Conservation (phyloP, 2,113 vertebrate genomes). For the Nanorana parkeri region DNA sequence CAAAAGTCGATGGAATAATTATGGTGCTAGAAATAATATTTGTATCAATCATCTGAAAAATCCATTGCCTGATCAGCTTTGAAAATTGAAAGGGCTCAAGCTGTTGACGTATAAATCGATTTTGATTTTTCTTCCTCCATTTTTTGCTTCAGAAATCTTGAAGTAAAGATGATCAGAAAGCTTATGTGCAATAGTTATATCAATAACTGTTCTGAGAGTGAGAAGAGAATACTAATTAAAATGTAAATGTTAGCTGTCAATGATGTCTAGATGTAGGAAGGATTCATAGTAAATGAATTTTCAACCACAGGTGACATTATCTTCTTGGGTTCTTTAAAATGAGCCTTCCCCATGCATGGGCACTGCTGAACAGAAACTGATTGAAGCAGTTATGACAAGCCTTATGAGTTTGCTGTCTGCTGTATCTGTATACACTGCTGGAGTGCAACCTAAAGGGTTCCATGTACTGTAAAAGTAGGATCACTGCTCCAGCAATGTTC, state of each 20-base stretch:
- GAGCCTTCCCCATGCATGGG: no score
- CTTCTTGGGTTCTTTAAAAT: no score
- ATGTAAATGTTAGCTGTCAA: neutral
- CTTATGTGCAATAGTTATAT: neutral
- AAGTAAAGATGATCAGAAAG: neutral
- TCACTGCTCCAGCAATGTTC: no score
- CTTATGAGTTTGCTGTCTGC: no score
- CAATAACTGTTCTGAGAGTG: slow-evolving; percentile 1
- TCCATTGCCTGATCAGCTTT: slow-evolving; percentile 35
- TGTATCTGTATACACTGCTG: no score
- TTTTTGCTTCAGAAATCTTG: slow-evolving; percentile 1
- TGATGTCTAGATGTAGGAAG: no score
- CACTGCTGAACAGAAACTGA: no score
- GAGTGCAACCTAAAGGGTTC: no score
- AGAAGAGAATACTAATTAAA: slow-evolving; percentile 6
- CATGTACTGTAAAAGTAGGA: no score
- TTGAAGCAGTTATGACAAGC: no score
- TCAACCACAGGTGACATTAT: no score
- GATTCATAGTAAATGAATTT: no score
- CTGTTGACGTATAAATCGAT: slow-evolving; percentile 25
- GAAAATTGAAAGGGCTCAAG: slow-evolving; percentile 7
- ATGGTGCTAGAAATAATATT: slow-evolving; percentile 48
- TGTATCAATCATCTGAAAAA: slow-evolving; percentile 50
- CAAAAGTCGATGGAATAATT: slow-evolving; percentile 17
- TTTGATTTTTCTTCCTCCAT: slow-evolving; percentile 1